Conservation (phyloP, 2,797 vertebrate genomes). For the Syngnathus rostellatus region DNA sequence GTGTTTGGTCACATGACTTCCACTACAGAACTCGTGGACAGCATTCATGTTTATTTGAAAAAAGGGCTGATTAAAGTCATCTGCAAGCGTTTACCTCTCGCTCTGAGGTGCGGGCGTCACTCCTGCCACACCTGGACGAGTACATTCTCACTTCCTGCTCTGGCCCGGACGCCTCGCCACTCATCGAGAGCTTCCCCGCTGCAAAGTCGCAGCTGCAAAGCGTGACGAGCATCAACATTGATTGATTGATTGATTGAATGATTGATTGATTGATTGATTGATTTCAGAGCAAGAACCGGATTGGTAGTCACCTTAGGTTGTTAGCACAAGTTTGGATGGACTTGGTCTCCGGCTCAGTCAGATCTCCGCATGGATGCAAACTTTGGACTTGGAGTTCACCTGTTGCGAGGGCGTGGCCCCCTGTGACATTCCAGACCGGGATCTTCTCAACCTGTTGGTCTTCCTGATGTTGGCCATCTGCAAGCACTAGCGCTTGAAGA, state of each 20-base stretch:
- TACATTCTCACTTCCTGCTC: neutral
- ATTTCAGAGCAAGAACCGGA: neutral
- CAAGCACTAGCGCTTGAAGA: constrained; percentile 15
- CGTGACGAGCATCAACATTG: neutral
- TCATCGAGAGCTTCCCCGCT: neutral
- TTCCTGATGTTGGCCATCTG: constrained; percentile 36
- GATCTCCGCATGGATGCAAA: neutral
- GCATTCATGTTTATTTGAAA: no score
- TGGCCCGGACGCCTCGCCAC: neutral
- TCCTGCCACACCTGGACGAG: neutral
- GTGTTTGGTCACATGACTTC: no score
- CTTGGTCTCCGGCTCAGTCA: neutral
- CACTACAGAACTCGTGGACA: no score
- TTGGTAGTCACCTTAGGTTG: neutral
- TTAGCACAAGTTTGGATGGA: neutral
- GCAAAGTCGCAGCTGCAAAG: neutral
- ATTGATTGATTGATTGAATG: neutral
- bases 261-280: neutral
- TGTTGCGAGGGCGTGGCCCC: constrained; percentile 46
- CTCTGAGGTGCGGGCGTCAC: neutral
- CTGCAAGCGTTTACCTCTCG: neutral
- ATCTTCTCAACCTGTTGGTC: constrained; percentile 33
- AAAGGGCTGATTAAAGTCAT: neutral
- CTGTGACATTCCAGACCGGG: constrained; percentile 38
- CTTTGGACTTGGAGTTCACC: constrained; percentile 15